These are phyloP conservation scores for Axea sp. DNA, from an alignment of 2,888 invertebrate species.

Conservation along the genomic window DNA sequence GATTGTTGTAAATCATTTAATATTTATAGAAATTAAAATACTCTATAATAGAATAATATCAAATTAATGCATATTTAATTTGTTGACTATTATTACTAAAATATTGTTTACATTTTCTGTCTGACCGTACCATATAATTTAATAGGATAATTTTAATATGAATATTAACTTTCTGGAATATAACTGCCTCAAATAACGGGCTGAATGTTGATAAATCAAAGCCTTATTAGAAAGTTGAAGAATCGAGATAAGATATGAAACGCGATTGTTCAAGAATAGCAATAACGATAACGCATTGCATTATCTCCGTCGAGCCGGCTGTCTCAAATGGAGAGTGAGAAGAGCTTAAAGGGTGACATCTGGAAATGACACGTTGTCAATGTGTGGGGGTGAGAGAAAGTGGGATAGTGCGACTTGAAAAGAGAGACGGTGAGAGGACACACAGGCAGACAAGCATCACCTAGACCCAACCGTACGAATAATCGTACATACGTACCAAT, in stretches of 20 bases:
- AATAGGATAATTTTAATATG: background rate
- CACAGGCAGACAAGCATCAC: conserved; percentile 35
- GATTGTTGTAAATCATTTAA: too few relatives aligned
- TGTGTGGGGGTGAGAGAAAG: conserved; percentile 56
- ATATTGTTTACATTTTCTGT: too few relatives aligned
- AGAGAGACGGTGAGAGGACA: conserved; percentile 42
- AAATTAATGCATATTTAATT: too few relatives aligned
- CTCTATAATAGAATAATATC: too few relatives aligned
- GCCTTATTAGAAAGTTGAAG: conserved; percentile 48
- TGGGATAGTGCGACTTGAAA: conserved; percentile 12
- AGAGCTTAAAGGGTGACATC: conserved; percentile 68
- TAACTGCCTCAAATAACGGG: background rate
- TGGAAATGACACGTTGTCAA: conserved; percentile 74
- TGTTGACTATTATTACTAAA: too few relatives aligned
- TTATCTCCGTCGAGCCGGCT: conserved; percentile 47
- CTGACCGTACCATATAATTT: too few relatives aligned
- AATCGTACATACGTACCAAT: conserved; percentile 62
- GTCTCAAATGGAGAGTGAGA: conserved; percentile 67
- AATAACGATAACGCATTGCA: conserved; percentile 62
- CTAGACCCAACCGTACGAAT: conserved; percentile 57
- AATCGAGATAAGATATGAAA: conserved; percentile 50
- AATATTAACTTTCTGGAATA: background rate
- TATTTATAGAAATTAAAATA: too few relatives aligned
- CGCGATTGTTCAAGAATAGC: conserved; percentile 49
- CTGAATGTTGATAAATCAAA: conserved; percentile 30